Conservation (phyloP, 1,140 invertebrate species). For the Dolichoris vasculosae region DNA sequence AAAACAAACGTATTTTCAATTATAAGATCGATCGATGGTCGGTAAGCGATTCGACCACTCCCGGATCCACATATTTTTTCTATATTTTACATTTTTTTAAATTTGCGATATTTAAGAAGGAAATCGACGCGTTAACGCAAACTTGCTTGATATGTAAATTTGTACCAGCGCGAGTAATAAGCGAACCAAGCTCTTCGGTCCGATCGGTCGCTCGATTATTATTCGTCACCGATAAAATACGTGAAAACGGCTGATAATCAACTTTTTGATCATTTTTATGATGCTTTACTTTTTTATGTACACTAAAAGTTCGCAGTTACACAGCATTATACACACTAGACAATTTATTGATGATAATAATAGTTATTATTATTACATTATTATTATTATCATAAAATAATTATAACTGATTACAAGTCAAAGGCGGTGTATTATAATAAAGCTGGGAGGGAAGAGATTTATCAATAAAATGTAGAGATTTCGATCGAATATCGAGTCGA, state of each 20-base stretch:
- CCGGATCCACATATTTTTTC: not conserved
- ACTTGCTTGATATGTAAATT: not conserved
- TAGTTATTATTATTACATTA: conserved; percentile 57
- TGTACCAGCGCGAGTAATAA: not conserved
- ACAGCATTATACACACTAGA: conserved; percentile 61
- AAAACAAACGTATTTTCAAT: conserved; percentile 12
- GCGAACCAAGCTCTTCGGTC: not conserved
- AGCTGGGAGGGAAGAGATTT: conserved; percentile 53
- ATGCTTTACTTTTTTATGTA: conserved; percentile 63
- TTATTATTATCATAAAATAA: conserved; percentile 57
- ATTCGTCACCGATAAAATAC: conserved; percentile 26
- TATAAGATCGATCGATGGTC: not conserved
- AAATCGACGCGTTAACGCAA: not conserved
- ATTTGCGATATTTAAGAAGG: not conserved
- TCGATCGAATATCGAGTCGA: conserved; percentile 56
- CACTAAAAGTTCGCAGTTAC: conserved; percentile 60
- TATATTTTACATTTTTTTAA: conserved; percentile 7
- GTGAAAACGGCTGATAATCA: conserved; percentile 48
- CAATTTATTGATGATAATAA: conserved; percentile 62
- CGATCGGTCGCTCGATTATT: not conserved
- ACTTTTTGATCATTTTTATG: conserved; percentile 63
- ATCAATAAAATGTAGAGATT: conserved; percentile 52
- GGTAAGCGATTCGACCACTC: not conserved
- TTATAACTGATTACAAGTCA: conserved; percentile 56
- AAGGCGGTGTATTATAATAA: conserved; percentile 57